These are phyloP conservation scores for mouse (Mus musculus) DNA, from an alignment of 2,113 vertebrate genomes.

Conservation along the genomic window DNA sequence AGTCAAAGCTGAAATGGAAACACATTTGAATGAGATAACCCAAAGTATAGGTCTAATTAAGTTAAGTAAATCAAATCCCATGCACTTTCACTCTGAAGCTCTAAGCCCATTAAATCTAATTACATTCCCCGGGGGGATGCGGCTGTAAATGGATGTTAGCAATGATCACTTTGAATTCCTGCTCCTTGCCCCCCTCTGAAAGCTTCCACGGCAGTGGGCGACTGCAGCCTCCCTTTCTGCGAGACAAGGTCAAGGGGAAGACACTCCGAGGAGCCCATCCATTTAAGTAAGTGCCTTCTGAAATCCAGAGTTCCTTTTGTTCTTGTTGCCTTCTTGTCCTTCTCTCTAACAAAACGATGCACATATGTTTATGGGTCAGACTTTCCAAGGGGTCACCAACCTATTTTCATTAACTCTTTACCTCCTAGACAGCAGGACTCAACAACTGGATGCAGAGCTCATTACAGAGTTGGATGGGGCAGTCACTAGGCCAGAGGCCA, in stretches of 20 bases:
- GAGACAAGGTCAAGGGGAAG: neutral
- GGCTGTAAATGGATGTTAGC: slow-evolving; percentile 59
- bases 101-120: slow-evolving; percentile 66
- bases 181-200: neutral
- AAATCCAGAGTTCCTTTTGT: neutral
- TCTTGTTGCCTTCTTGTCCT: neutral
- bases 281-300: neutral
- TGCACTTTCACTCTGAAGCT: slow-evolving; percentile 53
- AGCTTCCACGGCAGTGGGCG: neutral
- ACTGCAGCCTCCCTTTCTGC: neutral
- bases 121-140: slow-evolving; percentile 36
- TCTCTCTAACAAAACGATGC: neutral
- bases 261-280: neutral
- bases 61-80: slow-evolving; percentile 67
- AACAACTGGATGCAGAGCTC: neutral
- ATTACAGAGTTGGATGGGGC: neutral
- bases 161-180: neutral
- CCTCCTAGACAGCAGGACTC: slow-evolving; percentile 6
- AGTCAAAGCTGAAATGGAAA: slow-evolving; percentile 55
- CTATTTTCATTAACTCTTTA: neutral
- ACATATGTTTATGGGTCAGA: neutral
- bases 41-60: slow-evolving; percentile 58
- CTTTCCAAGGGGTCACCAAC: neutral
- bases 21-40: slow-evolving; percentile 67
- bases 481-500: neutral